Base-by-base conservation (phyloP, 2,888 invertebrate species). In the Bedellia somnulentella region DNA sequence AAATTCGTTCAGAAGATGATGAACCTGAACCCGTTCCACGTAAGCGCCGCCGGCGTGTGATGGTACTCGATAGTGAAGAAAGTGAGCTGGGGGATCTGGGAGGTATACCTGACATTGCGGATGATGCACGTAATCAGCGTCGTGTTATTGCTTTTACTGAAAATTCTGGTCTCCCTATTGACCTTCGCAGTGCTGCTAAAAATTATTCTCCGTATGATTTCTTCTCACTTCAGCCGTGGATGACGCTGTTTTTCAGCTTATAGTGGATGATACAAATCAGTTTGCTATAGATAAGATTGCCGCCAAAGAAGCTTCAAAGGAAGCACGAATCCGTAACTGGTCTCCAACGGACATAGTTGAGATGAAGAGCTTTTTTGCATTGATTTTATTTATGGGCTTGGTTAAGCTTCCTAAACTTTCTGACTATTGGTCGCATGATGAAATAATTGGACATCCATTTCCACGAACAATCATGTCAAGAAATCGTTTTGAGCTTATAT, bases 341-440 rank as follows among this genome's bases (percentile, higher is more conserved):
- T 11, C 29, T 14, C 35, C 37, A 22, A 48, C 45, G 15, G 39
- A 42, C 32, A 4, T 35, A 18, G 15, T 13, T 8, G 44, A 47
- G 33, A 46, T 49, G 5, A 45, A 46, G 39, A 24, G 32, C 5
- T 42, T 45, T 34, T 44, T 50, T 33, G 41, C 42, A 1, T 34
- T 50, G 3, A 36, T n/a, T n/a, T n/a, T n/a, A n/a, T n/a, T n/a
- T n/a, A n/a, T n/a, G n/a, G n/a, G n/a, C n/a, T n/a, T n/a, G n/a
- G n/a, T n/a, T n/a, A n/a, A n/a, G n/a, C n/a, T n/a, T n/a, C n/a
- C n/a, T n/a, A n/a, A n/a, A n/a, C n/a, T n/a, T n/a, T n/a, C n/a
- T n/a, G n/a, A n/a, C n/a, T n/a, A n/a, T n/a, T n/a, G n/a, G n/a
- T n/a, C n/a, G n/a, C n/a, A n/a, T n/a, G n/a, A n/a, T n/a, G n/a